Percentiles rank a stretch among this genome's conserved stretches.
These are phyloP conservation scores for Microctenopoma stevenorrisi DNA, from an alignment of 2,797 vertebrate species.

Conservation along the genomic window DNA sequence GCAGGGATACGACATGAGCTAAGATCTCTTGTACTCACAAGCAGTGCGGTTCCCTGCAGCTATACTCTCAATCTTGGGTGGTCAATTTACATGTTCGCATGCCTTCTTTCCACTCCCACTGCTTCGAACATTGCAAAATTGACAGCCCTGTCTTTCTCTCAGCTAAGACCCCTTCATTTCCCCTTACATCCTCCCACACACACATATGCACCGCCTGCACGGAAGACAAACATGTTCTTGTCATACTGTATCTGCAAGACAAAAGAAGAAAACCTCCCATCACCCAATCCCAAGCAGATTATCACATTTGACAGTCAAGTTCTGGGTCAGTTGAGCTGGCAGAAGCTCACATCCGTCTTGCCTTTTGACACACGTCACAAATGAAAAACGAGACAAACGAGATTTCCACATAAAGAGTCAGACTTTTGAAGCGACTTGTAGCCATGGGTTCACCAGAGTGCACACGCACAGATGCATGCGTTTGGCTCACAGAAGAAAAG, in stretches of 20 bases:
- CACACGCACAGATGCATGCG: slow-evolving; percentile 5
- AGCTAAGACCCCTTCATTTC: not conserved
- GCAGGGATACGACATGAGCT: slow-evolving; percentile 65
- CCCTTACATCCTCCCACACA: not conserved
- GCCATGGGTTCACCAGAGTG: slow-evolving; percentile 19
- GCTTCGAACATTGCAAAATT: slow-evolving; percentile 44
- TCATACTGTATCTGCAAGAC: slow-evolving; percentile 57
- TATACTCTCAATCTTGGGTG: slow-evolving; percentile 71
- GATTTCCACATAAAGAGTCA: slow-evolving; percentile 56
- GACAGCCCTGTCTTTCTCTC: slow-evolving; percentile 38
- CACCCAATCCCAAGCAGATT: slow-evolving; percentile 56
- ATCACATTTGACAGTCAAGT: slow-evolving; percentile 66
- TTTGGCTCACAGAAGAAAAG: slow-evolving; percentile 8
- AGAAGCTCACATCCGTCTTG: slow-evolving; percentile 56
- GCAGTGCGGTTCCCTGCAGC: slow-evolving; percentile 55
- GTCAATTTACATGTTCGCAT: slow-evolving; percentile 70
- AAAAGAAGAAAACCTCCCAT: slow-evolving; percentile 40
- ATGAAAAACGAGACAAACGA: slow-evolving; percentile 72
- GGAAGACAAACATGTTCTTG: slow-evolving; percentile 48
- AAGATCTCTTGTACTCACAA: slow-evolving; percentile 52
- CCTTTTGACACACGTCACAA: slow-evolving; percentile 53
- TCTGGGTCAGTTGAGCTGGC: slow-evolving; percentile 57
- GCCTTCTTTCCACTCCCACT: slow-evolving; percentile 33
- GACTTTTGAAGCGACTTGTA: slow-evolving; percentile 28
- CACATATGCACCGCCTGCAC: slow-evolving; percentile 4